phyloP scores from a whole-genome alignment of 1,140 invertebrate genomes.

The Euura saliciscinereae region DNA sequence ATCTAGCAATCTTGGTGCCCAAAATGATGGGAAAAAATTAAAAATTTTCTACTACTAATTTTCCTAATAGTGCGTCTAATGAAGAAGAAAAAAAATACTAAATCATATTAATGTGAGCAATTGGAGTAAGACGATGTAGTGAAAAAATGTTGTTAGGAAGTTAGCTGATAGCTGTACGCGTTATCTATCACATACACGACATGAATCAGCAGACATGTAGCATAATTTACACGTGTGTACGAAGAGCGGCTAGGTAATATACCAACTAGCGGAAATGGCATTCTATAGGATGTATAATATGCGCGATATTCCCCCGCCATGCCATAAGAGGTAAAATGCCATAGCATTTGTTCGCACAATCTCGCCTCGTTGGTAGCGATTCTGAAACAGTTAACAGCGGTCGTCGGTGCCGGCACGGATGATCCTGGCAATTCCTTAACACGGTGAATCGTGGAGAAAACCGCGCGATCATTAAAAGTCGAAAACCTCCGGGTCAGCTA shows the following conservation, averaged over 20 bases:
- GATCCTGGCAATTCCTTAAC: too few relatives aligned
- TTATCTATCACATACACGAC: background rate
- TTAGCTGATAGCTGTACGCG: too few relatives aligned
- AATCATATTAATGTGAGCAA: too few relatives aligned
- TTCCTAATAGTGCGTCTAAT: too few relatives aligned
- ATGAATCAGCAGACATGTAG: background rate
- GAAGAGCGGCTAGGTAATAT: background rate
- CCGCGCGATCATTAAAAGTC: constrained; percentile 23
- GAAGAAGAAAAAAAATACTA: too few relatives aligned
- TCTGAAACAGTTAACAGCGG: constrained; percentile 40
- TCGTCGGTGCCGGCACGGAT: constrained; percentile 23
- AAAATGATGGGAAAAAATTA: too few relatives aligned
- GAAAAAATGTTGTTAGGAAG: too few relatives aligned
- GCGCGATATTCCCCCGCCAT: constrained; percentile 35
- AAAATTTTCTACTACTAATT: too few relatives aligned
- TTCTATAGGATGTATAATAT: constrained; percentile 7
- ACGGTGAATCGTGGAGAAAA: too few relatives aligned
- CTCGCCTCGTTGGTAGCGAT: constrained; percentile 35
- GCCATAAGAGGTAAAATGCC: constrained; percentile 42
- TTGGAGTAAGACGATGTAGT: too few relatives aligned
- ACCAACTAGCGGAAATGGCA: background rate
- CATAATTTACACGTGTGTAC: background rate
- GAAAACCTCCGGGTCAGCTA: too few relatives aligned
- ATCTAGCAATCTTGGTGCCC: too few relatives aligned
- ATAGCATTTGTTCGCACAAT: constrained; percentile 41